Evolutionary conservation across 2,888 invertebrate species (phyloP).

Genomic region (Ypsolopha scabrella): DNA sequence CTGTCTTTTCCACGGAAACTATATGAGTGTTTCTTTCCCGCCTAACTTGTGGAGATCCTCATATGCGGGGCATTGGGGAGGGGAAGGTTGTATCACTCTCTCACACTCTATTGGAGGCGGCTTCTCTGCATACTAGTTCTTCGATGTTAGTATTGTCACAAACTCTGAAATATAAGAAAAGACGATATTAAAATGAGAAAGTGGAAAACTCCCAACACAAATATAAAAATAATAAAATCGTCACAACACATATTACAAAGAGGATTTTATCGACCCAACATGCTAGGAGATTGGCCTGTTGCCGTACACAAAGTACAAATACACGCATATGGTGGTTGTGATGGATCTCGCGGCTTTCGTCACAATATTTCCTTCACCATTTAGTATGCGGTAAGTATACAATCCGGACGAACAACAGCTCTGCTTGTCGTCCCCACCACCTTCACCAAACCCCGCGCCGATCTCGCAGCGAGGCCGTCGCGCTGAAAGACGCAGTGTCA

Average conservation of each 20-base stretch:
- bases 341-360: too few relatives aligned
- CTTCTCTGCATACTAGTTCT: slow-evolving; percentile 76
- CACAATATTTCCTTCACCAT: too few relatives aligned
- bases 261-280: too few relatives aligned
- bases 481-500: too few relatives aligned
- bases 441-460: too few relatives aligned
- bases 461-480: too few relatives aligned
- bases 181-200: slow-evolving; percentile 3
- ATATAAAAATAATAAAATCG: not conserved
- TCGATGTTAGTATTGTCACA: slow-evolving; percentile 86
- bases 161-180: slow-evolving; percentile 77
- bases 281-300: too few relatives aligned
- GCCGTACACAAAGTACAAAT: too few relatives aligned
- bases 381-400: too few relatives aligned
- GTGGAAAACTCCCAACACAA: slow-evolving; percentile 3
- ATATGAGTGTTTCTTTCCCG: slow-evolving; percentile 64
- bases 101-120: slow-evolving; percentile 37
- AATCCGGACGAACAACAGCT: too few relatives aligned
- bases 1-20: slow-evolving; percentile 14
- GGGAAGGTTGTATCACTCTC: slow-evolving; percentile 23
- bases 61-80: slow-evolving; percentile 28
- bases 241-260: not conserved
- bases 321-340: too few relatives aligned
- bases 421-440: too few relatives aligned
- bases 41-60: slow-evolving; percentile 40